These are phyloP conservation scores for Trissonchulus sp. DNA, from an alignment of 2,888 invertebrate species.

Conservation along the genomic window DNA sequence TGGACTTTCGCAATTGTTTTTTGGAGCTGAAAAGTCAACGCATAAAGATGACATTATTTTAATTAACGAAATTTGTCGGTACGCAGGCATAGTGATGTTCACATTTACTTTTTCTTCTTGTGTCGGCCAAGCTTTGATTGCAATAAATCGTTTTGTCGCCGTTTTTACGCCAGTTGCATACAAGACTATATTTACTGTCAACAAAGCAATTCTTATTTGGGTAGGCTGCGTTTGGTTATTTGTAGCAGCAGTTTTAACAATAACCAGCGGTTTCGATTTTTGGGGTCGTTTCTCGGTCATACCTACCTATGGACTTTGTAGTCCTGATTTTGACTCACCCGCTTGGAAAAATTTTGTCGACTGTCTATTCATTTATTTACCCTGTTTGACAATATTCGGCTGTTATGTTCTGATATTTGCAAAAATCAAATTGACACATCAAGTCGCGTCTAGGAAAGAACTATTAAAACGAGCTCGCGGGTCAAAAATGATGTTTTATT, in stretches of 20 bases:
- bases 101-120: neutral
- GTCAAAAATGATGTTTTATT: neutral
- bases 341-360: neutral
- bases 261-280: neutral
- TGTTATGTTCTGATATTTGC: neutral
- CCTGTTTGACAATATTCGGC: neutral
- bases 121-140: neutral
- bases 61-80: neutral
- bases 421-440: neutral
- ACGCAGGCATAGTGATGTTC: neutral
- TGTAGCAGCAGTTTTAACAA: neutral
- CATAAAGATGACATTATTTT: too few species aligned
- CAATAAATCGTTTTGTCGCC: neutral
- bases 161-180: neutral
- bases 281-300: neutral
- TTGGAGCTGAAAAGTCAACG: neutral
- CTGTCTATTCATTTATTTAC: neutral
- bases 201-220: neutral
- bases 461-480: neutral
- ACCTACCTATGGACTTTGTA: neutral
- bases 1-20: too few species aligned
- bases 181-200: neutral
- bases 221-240: neutral
- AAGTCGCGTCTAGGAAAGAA: neutral
- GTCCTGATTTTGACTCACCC: neutral